Conservation (phyloP, 2,797 vertebrate species). For the Sardinella longiceps region DNA sequence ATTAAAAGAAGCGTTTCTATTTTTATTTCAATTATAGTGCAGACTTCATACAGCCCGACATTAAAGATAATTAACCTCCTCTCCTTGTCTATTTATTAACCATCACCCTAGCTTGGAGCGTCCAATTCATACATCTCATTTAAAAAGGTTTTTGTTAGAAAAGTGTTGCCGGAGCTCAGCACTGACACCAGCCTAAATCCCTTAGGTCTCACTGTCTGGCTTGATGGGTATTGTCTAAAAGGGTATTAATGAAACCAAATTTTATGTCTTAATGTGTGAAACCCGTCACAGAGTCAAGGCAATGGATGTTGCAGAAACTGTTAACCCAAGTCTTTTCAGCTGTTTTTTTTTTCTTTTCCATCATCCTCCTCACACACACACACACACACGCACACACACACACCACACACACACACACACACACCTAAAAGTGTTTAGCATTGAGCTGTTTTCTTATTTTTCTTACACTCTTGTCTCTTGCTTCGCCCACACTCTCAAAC, state of each 20-base stretch:
- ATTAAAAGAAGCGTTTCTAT: background rate
- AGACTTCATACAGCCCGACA: conserved; percentile 11
- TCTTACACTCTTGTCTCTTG: background rate
- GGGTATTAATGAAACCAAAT: background rate
- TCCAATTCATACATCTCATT: background rate
- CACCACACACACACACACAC: background rate
- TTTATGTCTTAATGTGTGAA: background rate
- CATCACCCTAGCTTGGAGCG: background rate
- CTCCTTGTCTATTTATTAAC: background rate
- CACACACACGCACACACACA: background rate
- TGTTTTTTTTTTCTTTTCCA: too few relatives aligned
- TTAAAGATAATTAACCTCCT: conserved; percentile 5
- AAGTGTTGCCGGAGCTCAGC: background rate
- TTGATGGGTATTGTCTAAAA: background rate
- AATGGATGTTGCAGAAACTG: background rate
- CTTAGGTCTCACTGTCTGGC: background rate
- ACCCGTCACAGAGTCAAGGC: background rate
- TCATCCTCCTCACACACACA: background rate
- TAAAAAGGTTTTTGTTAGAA: background rate
- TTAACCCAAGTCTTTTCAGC: too few relatives aligned
- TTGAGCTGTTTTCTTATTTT: background rate
- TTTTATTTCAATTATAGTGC: conserved; percentile 22
- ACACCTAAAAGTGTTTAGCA: background rate
- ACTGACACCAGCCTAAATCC: background rate
- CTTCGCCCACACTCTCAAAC: background rate